Evolutionary conservation across 2,113 vertebrate genomes (phyloP).

Genomic region (Pteropus alecto): DNA sequence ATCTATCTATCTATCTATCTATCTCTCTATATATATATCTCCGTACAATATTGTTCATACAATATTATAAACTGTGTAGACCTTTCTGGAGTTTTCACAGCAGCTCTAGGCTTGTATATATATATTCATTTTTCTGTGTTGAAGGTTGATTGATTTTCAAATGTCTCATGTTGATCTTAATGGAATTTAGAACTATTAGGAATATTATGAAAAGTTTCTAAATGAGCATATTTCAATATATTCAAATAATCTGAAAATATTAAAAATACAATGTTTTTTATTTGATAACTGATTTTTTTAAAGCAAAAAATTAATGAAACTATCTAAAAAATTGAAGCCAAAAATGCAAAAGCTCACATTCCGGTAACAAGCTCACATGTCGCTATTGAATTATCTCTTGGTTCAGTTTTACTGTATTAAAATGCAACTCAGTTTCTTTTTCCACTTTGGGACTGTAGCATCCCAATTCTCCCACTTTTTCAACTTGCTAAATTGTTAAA

Average conservation of each 20-base stretch:
- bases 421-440: not conserved
- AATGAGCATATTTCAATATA: not conserved
- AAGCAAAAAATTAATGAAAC: not conserved
- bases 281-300: not conserved
- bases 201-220: not conserved
- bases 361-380: not conserved
- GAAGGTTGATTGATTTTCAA: not conserved
- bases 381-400: not conserved
- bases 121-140: not conserved
- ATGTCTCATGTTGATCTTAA: not conserved
- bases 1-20: too few relatives aligned
- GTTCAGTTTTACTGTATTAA: not conserved
- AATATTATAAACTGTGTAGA: not conserved
- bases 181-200: not conserved
- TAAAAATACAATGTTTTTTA: not conserved
- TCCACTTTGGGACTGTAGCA: not conserved
- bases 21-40: too few relatives aligned
- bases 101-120: not conserved
- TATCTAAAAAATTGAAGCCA: not conserved
- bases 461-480: not conserved
- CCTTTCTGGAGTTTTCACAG: not conserved
- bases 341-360: not conserved
- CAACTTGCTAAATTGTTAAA: not conserved
- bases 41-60: not conserved
- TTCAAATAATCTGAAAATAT: not conserved